Percentiles rank a stretch among this genome's conserved stretches.
phyloP scores from a whole-genome alignment of 2,113 vertebrate species.

The Catagonus wagneri region DNA sequence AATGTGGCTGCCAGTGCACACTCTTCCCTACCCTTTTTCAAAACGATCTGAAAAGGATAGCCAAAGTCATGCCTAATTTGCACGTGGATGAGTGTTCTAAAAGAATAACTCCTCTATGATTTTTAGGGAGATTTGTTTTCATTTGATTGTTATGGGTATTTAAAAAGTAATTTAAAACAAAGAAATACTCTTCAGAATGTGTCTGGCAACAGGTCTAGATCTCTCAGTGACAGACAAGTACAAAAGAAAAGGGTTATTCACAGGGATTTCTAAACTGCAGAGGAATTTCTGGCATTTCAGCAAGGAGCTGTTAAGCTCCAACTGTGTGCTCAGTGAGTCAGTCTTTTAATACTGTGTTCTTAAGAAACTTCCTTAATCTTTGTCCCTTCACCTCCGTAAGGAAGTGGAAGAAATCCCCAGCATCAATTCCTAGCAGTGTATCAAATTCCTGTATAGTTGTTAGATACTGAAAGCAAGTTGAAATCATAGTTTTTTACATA shows the following conservation, averaged over 20 bases:
- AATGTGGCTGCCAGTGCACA: background rate
- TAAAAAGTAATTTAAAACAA: constrained; percentile 47
- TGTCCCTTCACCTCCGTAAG: background rate
- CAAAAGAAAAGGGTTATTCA: constrained; percentile 31
- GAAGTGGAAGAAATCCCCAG: background rate
- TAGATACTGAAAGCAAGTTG: constrained; percentile 13
- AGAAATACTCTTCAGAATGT: constrained; percentile 43
- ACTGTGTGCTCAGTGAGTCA: constrained; percentile 11
- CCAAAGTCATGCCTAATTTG: background rate
- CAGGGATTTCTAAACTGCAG: constrained; percentile 10
- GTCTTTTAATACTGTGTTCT: constrained; percentile 51
- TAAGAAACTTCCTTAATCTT: constrained; percentile 39
- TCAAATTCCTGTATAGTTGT: background rate
- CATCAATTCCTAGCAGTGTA: background rate
- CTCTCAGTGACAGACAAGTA: constrained; percentile 7
- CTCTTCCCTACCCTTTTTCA: background rate
- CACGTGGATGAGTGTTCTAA: constrained; percentile 8
- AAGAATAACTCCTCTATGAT: background rate
- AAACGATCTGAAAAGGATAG: background rate
- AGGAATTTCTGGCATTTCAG: constrained; percentile 29
- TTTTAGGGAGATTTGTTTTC: background rate
- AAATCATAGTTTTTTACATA: constrained; percentile 58
- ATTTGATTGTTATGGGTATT: background rate
- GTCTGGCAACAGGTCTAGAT: background rate
- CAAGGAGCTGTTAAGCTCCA: constrained; percentile 21